Conservation (phyloP, 2,888 invertebrate genomes). For the Ennomos quercinarius region DNA sequence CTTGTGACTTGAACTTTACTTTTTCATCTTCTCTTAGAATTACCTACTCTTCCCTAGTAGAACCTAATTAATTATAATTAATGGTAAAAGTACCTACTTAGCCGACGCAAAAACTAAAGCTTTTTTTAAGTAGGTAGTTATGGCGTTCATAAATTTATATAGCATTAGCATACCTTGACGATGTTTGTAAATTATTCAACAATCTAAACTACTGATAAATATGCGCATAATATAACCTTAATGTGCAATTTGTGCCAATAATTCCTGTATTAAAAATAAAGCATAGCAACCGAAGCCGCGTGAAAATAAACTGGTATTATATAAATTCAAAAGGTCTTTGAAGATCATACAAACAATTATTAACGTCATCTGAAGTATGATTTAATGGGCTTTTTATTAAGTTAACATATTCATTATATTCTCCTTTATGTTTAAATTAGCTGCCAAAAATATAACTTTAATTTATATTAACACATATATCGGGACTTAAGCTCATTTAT, state of each 20-base stretch:
- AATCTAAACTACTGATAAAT: slow-evolving; percentile 27
- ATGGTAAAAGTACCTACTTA: slow-evolving; percentile 18
- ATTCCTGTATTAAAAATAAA: slow-evolving; percentile 23
- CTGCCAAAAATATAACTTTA: slow-evolving; percentile 43
- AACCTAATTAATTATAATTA: slow-evolving; percentile 22
- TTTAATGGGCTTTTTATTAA: slow-evolving; percentile 53
- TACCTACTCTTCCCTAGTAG: slow-evolving; percentile 2
- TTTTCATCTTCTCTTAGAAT: no score
- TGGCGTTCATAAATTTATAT: slow-evolving; percentile 22
- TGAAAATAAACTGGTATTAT: slow-evolving; percentile 20
- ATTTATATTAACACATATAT: slow-evolving; percentile 44
- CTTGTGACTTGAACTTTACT: no score
- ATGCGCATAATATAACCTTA: slow-evolving; percentile 27
- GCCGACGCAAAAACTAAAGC: slow-evolving; percentile 17
- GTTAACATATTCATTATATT: slow-evolving; percentile 42
- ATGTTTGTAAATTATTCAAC: slow-evolving; percentile 25
- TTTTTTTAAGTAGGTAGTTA: slow-evolving; percentile 19
- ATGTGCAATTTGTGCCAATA: slow-evolving; percentile 26
- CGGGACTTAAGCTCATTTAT: slow-evolving; percentile 40
- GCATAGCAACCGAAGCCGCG: slow-evolving; percentile 2
- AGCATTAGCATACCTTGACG: slow-evolving; percentile 25
- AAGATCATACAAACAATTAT: slow-evolving; percentile 50
- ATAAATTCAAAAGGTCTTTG: slow-evolving; percentile 43
- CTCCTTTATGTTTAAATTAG: slow-evolving; percentile 34
- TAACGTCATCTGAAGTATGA: slow-evolving; percentile 49